These are phyloP conservation scores for Corydoras maculifer DNA, from an alignment of 2,113 vertebrate genomes.

Conservation along the genomic window DNA sequence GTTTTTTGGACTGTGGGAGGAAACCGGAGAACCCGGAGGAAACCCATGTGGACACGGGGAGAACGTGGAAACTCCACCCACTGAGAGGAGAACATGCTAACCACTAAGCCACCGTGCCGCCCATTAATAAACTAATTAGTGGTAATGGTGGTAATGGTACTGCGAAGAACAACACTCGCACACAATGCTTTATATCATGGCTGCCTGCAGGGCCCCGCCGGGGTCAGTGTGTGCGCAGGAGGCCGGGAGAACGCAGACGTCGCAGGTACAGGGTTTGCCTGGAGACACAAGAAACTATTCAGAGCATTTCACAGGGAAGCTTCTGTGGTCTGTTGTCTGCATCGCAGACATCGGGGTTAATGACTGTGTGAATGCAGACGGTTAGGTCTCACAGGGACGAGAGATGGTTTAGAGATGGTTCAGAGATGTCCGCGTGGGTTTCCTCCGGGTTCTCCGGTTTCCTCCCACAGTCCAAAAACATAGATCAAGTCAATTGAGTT, in stretches of 20 bases:
- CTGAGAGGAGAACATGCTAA: no score
- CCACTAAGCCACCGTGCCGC: no score
- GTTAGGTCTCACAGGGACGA: conserved; percentile 11
- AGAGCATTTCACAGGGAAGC: not conserved
- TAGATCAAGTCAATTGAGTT: no score
- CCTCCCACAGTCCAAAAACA: no score
- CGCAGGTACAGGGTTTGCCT: conserved; percentile 2
- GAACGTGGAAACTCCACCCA: no score
- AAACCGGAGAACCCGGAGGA: no score
- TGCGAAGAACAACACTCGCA: conserved; percentile 23
- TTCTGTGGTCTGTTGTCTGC: conserved; percentile 28
- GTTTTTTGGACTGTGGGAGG: no score
- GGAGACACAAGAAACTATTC: conserved; percentile 21
- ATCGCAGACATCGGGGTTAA: conserved; percentile 38
- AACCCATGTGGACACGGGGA: no score
- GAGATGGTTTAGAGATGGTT: no score
- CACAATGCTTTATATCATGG: conserved; percentile 21
- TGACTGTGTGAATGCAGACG: conserved; percentile 25
- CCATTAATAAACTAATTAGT: no score
- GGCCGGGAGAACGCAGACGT: not conserved
- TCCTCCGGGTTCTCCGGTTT: no score
- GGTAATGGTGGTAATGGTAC: not conserved
- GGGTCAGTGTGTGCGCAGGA: not conserved
- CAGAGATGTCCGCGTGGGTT: no score
- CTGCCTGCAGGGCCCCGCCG: conserved; percentile 19